Evolutionary conservation across 2,888 invertebrate genomes (phyloP).

Genomic region (Philaethria dido): DNA sequence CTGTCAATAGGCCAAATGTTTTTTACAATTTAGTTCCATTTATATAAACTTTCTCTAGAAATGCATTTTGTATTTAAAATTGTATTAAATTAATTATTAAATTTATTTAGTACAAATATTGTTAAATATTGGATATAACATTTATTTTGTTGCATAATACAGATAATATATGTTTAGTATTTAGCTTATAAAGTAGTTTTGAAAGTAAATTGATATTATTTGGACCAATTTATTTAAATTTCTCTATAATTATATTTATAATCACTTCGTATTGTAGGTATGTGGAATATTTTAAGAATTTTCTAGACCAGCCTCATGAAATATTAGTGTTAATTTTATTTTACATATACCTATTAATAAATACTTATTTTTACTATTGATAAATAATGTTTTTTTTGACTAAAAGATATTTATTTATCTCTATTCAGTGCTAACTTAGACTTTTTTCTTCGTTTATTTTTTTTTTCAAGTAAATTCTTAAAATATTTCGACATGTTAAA

Average conservation of each 20-base stretch:
- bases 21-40: not conserved
- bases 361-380: not conserved
- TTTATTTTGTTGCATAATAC: not conserved
- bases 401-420: too few relatives aligned
- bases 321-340: too few relatives aligned
- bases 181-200: not conserved
- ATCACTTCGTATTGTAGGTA: not conserved
- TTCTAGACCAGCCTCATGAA: too few relatives aligned
- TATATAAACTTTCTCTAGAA: not conserved
- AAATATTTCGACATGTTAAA: not conserved
- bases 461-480: not conserved
- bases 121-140: not conserved
- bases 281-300: conserved; percentile 4
- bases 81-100: not conserved
- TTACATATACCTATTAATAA: too few relatives aligned
- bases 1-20: conserved; percentile 15
- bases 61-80: not conserved
- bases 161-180: not conserved
- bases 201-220: not conserved
- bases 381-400: too few relatives aligned
- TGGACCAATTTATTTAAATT: not conserved
- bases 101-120: not conserved
- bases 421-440: too few relatives aligned
- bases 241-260: not conserved
- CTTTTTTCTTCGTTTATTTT: too few relatives aligned